These are phyloP conservation scores for Coelopa pilipes DNA, from an alignment of 2,888 invertebrate species.

Conservation along the genomic window DNA sequence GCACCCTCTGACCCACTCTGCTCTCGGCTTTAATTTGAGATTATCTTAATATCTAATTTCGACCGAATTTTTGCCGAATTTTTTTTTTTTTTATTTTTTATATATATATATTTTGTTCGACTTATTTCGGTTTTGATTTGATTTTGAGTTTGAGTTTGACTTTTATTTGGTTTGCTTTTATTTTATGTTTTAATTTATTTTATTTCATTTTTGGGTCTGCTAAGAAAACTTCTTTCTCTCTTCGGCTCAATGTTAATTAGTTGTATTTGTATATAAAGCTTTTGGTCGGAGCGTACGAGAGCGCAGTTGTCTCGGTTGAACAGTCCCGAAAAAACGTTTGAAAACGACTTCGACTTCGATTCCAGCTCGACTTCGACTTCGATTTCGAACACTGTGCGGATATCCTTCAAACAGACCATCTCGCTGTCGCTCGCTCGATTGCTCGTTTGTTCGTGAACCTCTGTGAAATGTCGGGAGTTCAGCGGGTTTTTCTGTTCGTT, in stretches of 20 bases:
- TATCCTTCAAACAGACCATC: constrained; percentile 20
- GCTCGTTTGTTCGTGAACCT: neutral
- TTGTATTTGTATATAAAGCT: constrained; percentile 47
- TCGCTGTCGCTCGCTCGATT: neutral
- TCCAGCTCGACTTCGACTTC: no score
- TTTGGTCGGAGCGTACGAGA: constrained; percentile 41
- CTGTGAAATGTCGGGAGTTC: neutral
- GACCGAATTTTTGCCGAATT: neutral
- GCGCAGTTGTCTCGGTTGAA: constrained; percentile 40
- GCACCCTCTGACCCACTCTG: no score
- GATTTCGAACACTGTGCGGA: constrained; percentile 11
- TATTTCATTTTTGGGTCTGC: constrained; percentile 20
- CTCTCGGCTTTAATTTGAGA: no score
- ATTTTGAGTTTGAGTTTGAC: constrained; percentile 5
- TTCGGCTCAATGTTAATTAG: constrained; percentile 39
- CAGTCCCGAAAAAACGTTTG: constrained; percentile 35
- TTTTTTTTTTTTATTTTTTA: neutral
- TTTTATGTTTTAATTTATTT: constrained; percentile 23
- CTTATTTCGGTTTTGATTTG: constrained; percentile 7
- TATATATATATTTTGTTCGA: constrained; percentile 1
- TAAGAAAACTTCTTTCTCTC: constrained; percentile 41
- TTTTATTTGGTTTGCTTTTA: constrained; percentile 5
- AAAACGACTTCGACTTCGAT: neutral
- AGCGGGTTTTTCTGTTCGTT: neutral
- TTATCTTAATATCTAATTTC: no score